A percentile compares a stretch with the other conserved stretches of the same genome.
phyloP scores from a whole-genome alignment of 2,888 invertebrate species.

The Chydorus sphaericus region DNA sequence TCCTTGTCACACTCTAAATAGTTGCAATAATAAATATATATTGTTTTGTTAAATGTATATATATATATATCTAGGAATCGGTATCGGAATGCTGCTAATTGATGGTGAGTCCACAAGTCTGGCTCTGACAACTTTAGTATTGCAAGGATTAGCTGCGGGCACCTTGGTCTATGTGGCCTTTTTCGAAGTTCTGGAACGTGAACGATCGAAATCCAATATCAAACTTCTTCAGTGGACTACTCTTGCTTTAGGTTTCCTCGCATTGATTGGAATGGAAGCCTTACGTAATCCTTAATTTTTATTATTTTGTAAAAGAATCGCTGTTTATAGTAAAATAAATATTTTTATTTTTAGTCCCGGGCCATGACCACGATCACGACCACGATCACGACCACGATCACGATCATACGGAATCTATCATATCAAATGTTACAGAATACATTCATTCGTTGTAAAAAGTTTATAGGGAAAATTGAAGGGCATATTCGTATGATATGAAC shows the following conservation, averaged over 20 bases:
- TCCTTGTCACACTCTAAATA: background rate
- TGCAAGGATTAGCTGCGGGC: conserved; percentile 76
- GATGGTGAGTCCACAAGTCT: background rate
- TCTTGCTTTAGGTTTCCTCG: conserved; percentile 24
- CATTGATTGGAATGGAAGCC: conserved; percentile 35
- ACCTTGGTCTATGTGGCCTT: conserved; percentile 92
- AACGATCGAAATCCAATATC: conserved; percentile 41
- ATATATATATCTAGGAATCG: background rate
- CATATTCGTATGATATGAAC: no score
- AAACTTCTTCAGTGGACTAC: conserved; percentile 45
- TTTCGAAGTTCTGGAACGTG: conserved; percentile 76
- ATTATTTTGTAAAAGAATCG: background rate
- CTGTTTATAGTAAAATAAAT: background rate
- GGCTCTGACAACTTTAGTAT: background rate
- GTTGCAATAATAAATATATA: no score
- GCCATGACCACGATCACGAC: background rate
- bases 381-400: background rate
- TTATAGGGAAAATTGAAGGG: no score
- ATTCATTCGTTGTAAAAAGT: no score
- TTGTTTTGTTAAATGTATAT: no score
- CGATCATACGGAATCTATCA: no score
- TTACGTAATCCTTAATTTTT: conserved; percentile 5
- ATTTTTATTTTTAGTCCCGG: background rate
- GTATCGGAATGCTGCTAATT: background rate
- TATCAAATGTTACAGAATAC: no score